Evolutionary conservation across 2,888 invertebrate genomes (phyloP).

Genomic region (Harpalus rufipes): DNA sequence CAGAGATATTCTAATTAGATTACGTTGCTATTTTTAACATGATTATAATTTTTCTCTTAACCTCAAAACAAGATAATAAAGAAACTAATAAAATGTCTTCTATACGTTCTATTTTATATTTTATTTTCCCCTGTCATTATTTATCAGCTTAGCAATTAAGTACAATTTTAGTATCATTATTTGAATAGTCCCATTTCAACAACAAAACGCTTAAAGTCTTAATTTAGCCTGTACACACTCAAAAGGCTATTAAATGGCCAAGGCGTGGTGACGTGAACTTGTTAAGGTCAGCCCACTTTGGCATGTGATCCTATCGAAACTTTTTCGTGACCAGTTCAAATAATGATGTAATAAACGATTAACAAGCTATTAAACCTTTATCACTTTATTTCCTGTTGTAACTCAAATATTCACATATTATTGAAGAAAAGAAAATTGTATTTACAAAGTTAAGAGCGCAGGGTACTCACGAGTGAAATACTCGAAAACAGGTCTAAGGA

Average conservation of each 20-base stretch:
- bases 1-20: too few species aligned
- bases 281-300: neutral
- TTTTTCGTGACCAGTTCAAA: neutral
- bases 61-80: too few species aligned
- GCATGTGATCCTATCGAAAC: slow-evolving; percentile 12
- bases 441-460: too few species aligned
- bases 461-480: too few species aligned
- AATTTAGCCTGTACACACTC: neutral
- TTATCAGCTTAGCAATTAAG: neutral
- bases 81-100: too few species aligned
- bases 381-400: neutral
- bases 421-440: neutral
- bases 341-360: slow-evolving; percentile 7
- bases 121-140: neutral
- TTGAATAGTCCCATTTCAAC: neutral
- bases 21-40: too few species aligned
- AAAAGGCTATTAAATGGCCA: neutral
- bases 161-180: neutral
- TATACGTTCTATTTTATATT: too few species aligned
- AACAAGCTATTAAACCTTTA: slow-evolving; percentile 11
- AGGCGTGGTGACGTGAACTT: slow-evolving; percentile 5
- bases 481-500: too few species aligned
- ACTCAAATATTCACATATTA: slow-evolving; percentile 9
- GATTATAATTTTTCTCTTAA: too few species aligned
- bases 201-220: neutral